A percentile compares a stretch with the other conserved stretches of the same genome.
These are phyloP conservation scores for Trichopria drosophilae DNA, from an alignment of 2,888 invertebrate species.

Conservation along the genomic window DNA sequence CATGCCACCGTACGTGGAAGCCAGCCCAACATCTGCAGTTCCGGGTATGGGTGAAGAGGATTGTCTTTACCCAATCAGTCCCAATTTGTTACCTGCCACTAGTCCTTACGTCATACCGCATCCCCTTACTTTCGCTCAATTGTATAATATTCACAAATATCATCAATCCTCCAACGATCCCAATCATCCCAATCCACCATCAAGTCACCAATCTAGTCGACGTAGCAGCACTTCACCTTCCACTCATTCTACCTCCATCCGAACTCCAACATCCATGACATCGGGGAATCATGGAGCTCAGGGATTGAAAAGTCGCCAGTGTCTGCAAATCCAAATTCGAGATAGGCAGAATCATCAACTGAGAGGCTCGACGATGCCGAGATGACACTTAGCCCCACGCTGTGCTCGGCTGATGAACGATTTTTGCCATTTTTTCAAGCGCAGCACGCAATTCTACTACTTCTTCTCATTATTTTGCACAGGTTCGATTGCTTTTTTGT, in stretches of 20 bases:
- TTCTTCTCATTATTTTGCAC: slow-evolving; percentile 41
- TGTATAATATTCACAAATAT: slow-evolving; percentile 51
- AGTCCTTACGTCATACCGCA: slow-evolving; percentile 53
- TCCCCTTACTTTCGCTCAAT: slow-evolving; percentile 50
- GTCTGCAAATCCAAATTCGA: not conserved
- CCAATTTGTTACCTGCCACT: slow-evolving; percentile 49
- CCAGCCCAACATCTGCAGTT: slow-evolving; percentile 42
- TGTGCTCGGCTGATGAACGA: slow-evolving; percentile 25
- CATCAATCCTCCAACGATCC: too few relatives aligned
- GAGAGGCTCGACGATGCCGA: slow-evolving; percentile 49
- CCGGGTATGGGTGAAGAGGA: slow-evolving; percentile 53
- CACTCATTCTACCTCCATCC: slow-evolving; percentile 13
- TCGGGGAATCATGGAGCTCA: too few relatives aligned
- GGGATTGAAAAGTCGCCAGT: not conserved
- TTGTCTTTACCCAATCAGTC: slow-evolving; percentile 54
- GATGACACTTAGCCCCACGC: slow-evolving; percentile 46
- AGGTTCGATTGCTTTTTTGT: slow-evolving; percentile 49
- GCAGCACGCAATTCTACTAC: slow-evolving; percentile 37
- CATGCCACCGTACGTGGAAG: slow-evolving; percentile 54
- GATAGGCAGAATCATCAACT: slow-evolving; percentile 41
- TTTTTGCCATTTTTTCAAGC: slow-evolving; percentile 31
- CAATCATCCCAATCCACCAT: slow-evolving; percentile 10
- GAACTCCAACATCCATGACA: slow-evolving; percentile 25
- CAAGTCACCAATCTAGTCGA: slow-evolving; percentile 14
- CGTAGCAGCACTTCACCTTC: slow-evolving; percentile 17